Evolutionary conservation across 2,888 invertebrate species (phyloP), one percentile per base, ranked within the genome.

Genomic region (Eurois occulta): DNA sequence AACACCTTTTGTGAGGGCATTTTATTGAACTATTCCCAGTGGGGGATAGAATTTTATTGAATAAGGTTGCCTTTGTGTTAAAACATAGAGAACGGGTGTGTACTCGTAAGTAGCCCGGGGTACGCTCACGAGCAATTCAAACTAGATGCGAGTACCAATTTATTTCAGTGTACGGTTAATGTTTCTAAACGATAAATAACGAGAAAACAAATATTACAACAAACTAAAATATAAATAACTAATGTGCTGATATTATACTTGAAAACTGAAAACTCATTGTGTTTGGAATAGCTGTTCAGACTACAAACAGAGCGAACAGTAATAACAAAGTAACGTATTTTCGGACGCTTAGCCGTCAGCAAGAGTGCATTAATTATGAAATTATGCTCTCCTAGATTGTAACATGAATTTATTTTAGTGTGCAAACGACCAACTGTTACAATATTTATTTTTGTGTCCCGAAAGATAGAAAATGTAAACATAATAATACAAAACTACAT

Each of bases 21-120:
- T 87, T 86, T 87, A 87, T 87, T 88, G 85, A 86, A 86, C 81
- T 86, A 81, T 84, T 88, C 87, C 84, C 84, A 60, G 72, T 72
- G 86, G 81, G 83, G 80, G 67, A 81, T 82, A 78, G 84, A 86
- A 82, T 87, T 87, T 87, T 88, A 88, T 88, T 88, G 86, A 88
- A 87, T 88, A 88, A 88, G 77, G 77, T 84, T 80, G 82, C 81
- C 81, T 87, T 88, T 87, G 87, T 83, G 79, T 72, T 67, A 78
- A 73, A 80, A 84, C 75, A 81, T 72, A 84, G 72, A 76, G 80
- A 71, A 70, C 82, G 80, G 70, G 78, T 75, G 64, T 70, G 75
- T n/a, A n/a, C n/a, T n/a, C n/a, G n/a, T 82, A 66, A 81, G 78
- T 78, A 78, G 81, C 75, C 75, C 65, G 81, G 76, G 80, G 65